Evolutionary conservation across 2,113 vertebrate species (phyloP).

Genomic region (Galbula dea): DNA sequence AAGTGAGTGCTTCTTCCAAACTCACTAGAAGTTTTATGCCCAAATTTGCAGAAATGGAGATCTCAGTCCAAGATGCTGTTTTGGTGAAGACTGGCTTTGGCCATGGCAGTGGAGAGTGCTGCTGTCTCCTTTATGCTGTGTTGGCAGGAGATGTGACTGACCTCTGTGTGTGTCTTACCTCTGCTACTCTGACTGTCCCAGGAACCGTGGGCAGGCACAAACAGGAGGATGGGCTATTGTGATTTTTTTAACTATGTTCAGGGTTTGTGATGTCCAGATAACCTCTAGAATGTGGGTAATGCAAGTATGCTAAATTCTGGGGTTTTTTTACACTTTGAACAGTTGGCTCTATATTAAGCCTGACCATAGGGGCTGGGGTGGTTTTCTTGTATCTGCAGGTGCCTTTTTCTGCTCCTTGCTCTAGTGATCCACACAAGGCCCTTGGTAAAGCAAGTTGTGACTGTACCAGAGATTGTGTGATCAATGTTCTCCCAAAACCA

Average conservation of each 20-base stretch:
- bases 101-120: too few species aligned
- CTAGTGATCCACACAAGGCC: not conserved
- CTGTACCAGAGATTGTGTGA: not conserved
- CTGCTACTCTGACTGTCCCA: not conserved
- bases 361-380: not conserved
- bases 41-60: not conserved
- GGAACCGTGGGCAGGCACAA: not conserved
- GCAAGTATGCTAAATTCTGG: not conserved
- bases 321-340: not conserved
- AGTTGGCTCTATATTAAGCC: not conserved
- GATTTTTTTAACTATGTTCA: not conserved
- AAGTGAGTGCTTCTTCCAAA: not conserved
- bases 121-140: fast-evolving
- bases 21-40: not conserved
- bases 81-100: not conserved
- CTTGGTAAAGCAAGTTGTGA: not conserved
- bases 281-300: not conserved
- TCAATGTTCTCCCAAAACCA: not conserved
- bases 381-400: not conserved
- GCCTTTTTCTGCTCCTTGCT: not conserved
- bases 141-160: not conserved
- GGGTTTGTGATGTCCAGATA: not conserved
- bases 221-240: not conserved
- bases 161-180: fast-evolving
- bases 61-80: fast-evolving